These are phyloP conservation scores for Cryptoprocta ferox DNA, from an alignment of 2,797 vertebrate genomes.

Conservation along the genomic window DNA sequence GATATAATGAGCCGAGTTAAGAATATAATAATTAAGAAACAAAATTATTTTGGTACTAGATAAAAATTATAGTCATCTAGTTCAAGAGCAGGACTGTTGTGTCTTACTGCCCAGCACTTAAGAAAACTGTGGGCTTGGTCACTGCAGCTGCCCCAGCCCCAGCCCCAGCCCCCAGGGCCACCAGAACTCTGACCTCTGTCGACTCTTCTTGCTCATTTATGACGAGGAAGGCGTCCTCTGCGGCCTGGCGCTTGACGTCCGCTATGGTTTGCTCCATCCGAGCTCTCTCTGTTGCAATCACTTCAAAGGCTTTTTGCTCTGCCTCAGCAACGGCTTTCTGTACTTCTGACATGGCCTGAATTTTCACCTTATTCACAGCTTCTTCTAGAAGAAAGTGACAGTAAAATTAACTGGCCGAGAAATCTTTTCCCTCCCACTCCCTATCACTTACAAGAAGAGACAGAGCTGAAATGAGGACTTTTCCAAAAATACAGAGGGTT, in stretches of 20 bases:
- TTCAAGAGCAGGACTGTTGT: background rate
- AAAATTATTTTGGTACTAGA: background rate
- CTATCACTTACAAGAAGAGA: background rate
- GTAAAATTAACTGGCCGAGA: conserved; percentile 77
- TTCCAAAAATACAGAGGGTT: background rate
- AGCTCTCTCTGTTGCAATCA: conserved; percentile 96
- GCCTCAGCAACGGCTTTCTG: conserved; percentile 98
- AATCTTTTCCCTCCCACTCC: conserved; percentile 48
- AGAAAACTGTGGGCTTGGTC: background rate
- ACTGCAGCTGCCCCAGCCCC: background rate
- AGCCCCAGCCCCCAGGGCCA: background rate
- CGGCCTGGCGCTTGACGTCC: conserved; percentile 96
- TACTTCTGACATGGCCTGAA: conserved; percentile 99
- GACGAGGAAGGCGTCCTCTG: conserved; percentile 95
- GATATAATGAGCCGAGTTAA: background rate
- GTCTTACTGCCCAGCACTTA: background rate
- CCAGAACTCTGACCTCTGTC: conserved; percentile 91
- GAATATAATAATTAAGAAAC: background rate
- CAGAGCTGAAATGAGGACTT: background rate
- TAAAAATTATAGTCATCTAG: background rate
- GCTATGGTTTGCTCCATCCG: conserved; percentile 98
- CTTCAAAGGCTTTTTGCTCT: conserved; percentile 98
- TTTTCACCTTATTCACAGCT: conserved; percentile 98
- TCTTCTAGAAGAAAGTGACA: conserved; percentile 92
- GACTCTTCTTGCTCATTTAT: conserved; percentile 99